These are phyloP conservation scores for Typhlomys cinereus DNA, from an alignment of 2,113 vertebrate genomes.

Conservation along the genomic window DNA sequence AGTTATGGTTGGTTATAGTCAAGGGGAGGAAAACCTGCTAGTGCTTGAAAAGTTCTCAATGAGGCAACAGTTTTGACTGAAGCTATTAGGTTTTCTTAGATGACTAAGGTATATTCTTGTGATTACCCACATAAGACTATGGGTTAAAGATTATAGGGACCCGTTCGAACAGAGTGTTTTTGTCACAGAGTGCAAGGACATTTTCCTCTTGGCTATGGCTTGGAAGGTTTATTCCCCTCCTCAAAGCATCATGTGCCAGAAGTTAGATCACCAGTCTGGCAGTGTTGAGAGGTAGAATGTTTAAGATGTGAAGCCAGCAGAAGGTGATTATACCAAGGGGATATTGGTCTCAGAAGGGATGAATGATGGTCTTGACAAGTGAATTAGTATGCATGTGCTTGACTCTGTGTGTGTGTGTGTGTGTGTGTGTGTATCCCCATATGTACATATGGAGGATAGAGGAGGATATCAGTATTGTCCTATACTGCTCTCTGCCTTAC, in stretches of 20 bases:
- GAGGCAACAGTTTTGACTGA: constrained; percentile 45
- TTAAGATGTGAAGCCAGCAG: background rate
- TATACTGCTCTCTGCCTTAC: no score
- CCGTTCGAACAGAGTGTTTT: background rate
- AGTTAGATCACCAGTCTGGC: background rate
- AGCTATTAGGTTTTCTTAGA: background rate
- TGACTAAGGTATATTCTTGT: background rate
- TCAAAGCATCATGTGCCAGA: background rate
- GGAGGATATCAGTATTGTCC: no score
- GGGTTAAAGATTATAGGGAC: background rate
- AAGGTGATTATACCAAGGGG: background rate
- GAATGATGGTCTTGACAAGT: background rate
- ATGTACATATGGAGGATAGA: no score
- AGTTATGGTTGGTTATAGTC: background rate
- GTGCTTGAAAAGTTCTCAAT: constrained; percentile 18
- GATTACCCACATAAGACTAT: background rate
- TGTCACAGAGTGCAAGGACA: background rate
- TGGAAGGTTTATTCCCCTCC: background rate
- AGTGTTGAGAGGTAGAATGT: background rate
- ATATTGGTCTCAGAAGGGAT: background rate
- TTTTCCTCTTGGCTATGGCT: background rate
- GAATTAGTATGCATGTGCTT: background rate
- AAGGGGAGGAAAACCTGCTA: constrained; percentile 21
- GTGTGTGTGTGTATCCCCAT: no score
- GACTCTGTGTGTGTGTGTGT: no score